phyloP scores from a whole-genome alignment of 2,797 vertebrate species.

The Fistularia commersonii region DNA sequence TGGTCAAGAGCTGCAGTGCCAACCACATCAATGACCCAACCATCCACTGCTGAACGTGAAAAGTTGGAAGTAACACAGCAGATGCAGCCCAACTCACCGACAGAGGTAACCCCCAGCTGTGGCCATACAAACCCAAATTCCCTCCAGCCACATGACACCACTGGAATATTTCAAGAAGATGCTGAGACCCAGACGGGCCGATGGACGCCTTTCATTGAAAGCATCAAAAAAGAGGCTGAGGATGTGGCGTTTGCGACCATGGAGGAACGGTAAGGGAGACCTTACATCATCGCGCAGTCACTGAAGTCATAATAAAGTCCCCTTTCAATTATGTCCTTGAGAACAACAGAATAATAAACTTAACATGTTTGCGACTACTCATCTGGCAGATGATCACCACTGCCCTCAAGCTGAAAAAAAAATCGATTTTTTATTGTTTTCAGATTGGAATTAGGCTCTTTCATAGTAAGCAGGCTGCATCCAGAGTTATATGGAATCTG shows the following conservation, averaged over 20 bases:
- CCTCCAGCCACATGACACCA: neutral
- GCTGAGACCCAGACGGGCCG: constrained; percentile 78
- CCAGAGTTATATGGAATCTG: no score
- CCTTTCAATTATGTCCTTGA: no score
- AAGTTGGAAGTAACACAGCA: constrained; percentile 14
- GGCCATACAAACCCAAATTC: neutral
- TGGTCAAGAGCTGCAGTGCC: constrained; percentile 1
- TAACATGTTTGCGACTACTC: no score
- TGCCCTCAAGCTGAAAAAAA: no score
- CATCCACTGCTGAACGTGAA: neutral
- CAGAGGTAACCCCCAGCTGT: neutral
- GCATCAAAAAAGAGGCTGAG: constrained; percentile 71
- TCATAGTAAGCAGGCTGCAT: no score
- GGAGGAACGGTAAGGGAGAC: constrained; percentile 69
- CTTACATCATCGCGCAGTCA: no score
- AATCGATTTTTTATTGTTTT: no score
- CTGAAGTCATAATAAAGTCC: no score
- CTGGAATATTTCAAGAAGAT: constrained; percentile 57
- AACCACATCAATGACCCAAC: neutral
- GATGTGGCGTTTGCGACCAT: constrained; percentile 60
- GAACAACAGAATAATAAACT: no score
- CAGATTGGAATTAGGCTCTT: no score
- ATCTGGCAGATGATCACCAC: no score
- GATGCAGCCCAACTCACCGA: neutral
- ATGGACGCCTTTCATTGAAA: constrained; percentile 76